A percentile compares a stretch with the other conserved stretches of the same genome.
Conservation (phyloP, 1,140 invertebrate species). For the Copidosoma floridanum region DNA sequence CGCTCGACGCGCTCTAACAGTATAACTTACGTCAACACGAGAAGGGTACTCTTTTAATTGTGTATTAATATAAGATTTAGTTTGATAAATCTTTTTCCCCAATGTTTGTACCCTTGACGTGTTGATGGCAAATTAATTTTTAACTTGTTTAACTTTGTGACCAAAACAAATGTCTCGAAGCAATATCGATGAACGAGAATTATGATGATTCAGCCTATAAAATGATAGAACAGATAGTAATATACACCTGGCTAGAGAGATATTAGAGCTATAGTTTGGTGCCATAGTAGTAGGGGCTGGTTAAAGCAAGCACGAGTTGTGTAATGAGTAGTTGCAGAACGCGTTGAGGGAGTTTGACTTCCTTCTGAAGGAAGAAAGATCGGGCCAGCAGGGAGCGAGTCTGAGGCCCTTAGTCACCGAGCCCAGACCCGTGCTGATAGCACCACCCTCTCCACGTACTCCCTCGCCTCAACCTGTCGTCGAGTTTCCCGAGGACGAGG, state of each 20-base stretch:
- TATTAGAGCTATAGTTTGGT: no score
- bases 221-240: no score
- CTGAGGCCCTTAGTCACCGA: constrained; percentile 55
- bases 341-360: constrained; percentile 76
- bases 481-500: constrained; percentile 78
- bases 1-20: constrained; percentile 18
- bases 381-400: constrained; percentile 56
- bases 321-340: no score
- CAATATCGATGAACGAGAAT: no score
- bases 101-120: constrained; percentile 7
- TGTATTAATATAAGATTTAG: no score
- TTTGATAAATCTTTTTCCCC: no score
- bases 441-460: constrained; percentile 64
- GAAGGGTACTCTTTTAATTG: constrained; percentile 7
- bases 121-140: constrained; percentile 2
- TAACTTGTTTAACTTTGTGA: no score
- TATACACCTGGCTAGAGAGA: no score
- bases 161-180: no score
- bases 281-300: no score
- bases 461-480: constrained; percentile 74
- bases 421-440: constrained; percentile 55
- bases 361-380: constrained; percentile 73
- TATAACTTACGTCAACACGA: constrained; percentile 15
- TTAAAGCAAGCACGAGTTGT: no score
- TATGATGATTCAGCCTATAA: no score